Percentiles rank a stretch among this genome's conserved stretches.
These are phyloP conservation scores for Ammodytes marinus DNA, from an alignment of 2,113 vertebrate genomes.

Conservation along the genomic window DNA sequence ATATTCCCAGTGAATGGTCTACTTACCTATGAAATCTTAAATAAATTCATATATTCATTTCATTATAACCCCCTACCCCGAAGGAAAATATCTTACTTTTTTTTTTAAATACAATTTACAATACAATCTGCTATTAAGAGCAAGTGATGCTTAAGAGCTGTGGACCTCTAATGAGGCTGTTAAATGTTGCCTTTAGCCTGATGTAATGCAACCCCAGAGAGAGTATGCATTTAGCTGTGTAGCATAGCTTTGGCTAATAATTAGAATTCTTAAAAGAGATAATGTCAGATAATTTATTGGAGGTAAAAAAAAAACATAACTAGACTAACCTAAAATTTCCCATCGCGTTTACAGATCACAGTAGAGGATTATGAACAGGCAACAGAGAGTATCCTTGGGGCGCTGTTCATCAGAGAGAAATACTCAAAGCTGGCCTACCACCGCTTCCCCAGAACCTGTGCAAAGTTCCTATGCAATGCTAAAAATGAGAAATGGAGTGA, in stretches of 20 bases:
- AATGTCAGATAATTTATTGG: background rate
- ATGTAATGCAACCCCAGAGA: background rate
- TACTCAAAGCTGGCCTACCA: constrained; percentile 94
- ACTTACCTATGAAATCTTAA: too few relatives aligned
- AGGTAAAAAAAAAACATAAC: background rate
- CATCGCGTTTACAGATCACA: constrained; percentile 87
- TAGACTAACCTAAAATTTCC: background rate
- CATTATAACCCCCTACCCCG: too few relatives aligned
- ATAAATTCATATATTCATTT: too few relatives aligned
- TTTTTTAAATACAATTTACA: too few relatives aligned
- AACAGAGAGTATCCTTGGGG: constrained; percentile 90
- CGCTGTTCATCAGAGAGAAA: constrained; percentile 94
- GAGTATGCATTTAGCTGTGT: background rate
- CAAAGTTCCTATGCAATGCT: constrained; percentile 88
- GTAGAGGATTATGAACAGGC: constrained; percentile 97
- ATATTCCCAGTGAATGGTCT: too few relatives aligned
- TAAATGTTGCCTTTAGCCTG: background rate
- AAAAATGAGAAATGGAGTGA: constrained; percentile 83
- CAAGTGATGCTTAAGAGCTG: background rate
- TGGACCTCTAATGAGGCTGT: background rate
- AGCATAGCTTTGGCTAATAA: background rate
- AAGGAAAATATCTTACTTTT: too few relatives aligned
- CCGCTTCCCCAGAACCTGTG: constrained; percentile 90
- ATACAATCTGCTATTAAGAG: background rate
- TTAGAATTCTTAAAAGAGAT: background rate